phyloP scores from a whole-genome alignment of 1,140 invertebrate species.

The Caenorhabditis briggsae region DNA sequence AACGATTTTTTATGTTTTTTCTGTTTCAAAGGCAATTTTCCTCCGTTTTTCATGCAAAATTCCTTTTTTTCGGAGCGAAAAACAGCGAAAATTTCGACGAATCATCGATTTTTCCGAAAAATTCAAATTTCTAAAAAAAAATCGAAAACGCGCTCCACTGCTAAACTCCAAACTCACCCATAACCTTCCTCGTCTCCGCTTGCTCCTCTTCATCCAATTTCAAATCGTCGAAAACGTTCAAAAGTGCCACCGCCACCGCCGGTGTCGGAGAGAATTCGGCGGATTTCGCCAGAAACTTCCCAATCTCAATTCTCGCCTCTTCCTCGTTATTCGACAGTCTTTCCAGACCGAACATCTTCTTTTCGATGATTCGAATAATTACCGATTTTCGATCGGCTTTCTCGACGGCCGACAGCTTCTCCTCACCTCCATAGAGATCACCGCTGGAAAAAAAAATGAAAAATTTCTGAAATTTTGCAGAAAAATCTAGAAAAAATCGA shows the following conservation, averaged over 20 bases:
- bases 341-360: not conserved
- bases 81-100: too few relatives aligned
- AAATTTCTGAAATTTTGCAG: too few relatives aligned
- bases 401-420: not conserved
- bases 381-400: not conserved
- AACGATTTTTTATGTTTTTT: too few relatives aligned
- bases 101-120: too few relatives aligned
- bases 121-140: too few relatives aligned
- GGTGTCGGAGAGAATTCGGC: constrained; percentile 31
- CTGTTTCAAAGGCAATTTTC: too few relatives aligned
- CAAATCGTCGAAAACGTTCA: constrained; percentile 42
- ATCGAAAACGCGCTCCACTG: not conserved
- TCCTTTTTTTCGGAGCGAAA: too few relatives aligned
- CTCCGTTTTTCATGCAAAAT: too few relatives aligned
- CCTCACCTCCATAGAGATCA: constrained; percentile 2
- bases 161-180: not conserved
- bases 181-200: constrained; percentile 1
- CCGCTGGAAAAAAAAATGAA: not conserved
- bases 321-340: constrained; percentile 1
- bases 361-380: constrained; percentile 18
- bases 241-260: constrained; percentile 9
- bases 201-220: constrained; percentile 31
- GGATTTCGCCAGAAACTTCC: not conserved
- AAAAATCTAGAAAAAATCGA: too few relatives aligned
- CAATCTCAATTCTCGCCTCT: not conserved